Evolutionary conservation across 2,797 vertebrate genomes (phyloP), one percentile per base, ranked within the genome.

Genomic region (Acrossocheilus wenchowensis): DNA sequence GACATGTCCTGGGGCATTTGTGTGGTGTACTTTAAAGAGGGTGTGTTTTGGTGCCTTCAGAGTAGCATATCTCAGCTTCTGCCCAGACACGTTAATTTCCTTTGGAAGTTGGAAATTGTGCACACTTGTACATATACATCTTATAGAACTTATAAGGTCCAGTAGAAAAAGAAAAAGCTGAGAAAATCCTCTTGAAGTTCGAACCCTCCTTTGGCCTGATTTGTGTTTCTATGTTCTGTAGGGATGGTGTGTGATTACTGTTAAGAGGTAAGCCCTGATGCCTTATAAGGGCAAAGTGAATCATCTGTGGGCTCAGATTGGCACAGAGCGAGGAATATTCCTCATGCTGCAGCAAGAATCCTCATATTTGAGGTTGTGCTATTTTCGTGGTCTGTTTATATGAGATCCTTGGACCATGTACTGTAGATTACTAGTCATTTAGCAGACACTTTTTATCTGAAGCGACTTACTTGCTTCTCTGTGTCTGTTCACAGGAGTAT

Each of bases 221-320:
- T 92, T 91, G 78, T 87, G 78, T 87, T 86, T 87, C 72, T 80
- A 84, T 79, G 9, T 89, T 71, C 83, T 89, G 39, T 41, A 6
- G 85, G 83, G 68, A 75, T 88, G 50, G n/a, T 86, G 88, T 88
- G 68, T 71, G 75, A 88, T 88, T 90, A 78, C 84, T 91, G 87
- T 89, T 91, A 36, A 78, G 87, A 83, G 82, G 85, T 87, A 87
- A 85, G 86, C 85, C 87, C 79, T 82, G 78, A 91, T 80, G 83
- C 94, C 93, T 91, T 93, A 92, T 89, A 93, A 88, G 93, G 94
- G 77, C 86, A 93, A 91, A 91, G 73, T 88, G 17, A 78, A 75
- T 75, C 90, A 89, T 90, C 92, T 90, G 87, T 54, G 60, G 78
- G 90, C 91, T 94, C 45, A 87, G 73, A 72, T 90, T 95, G 94